Evolutionary conservation across 1,140 invertebrate genomes (phyloP), one percentile per base, ranked within the genome.

Genomic region (Lerema accius): DNA sequence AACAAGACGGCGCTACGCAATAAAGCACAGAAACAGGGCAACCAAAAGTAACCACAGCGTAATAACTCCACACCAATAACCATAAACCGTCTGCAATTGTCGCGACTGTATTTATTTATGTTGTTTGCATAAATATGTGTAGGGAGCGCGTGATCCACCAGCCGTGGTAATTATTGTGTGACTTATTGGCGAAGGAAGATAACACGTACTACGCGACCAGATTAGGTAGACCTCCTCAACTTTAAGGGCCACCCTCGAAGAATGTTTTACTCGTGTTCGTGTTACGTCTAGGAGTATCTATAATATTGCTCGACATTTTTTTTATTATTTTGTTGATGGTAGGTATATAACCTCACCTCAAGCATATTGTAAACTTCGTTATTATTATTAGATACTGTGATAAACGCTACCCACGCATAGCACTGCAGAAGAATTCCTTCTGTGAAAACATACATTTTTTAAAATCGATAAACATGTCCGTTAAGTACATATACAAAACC

Each of bases 101-200:
- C 78, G 77, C 78, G 46, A 51, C 69, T 81, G 79, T 84, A 84
- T 82, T 75, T 78, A 85, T 82, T 84, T 81, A 81, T 79, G 77
- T 76, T 67, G 58, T 61, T 65, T 76, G 72, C 76, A 82, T 83
- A 89, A 86, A 87, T 86, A 86, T 81, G 80, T 82, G 74, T 74
- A 74, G 69, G 79, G 71, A 72, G 81, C 73, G 80, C 78, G 83
- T 82, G 86, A 86, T 82, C 72, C 77, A 69, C 76, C 64, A 75
- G 69, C 76, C 76, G 78, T 80, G 78, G 86, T 83, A 90, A 89
- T 90, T 89, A 90, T 87, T 85, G 83, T 77, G 80, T 89, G 86
- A 90, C 83, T 89, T 89, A 89, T 90, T 89, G 86, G 75, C 78
- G 82, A 74, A 80, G 68, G 73, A 78, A 82, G 86, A 89, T 90